These are phyloP conservation scores for Drymodes brunneopygia DNA, from an alignment of 2,113 vertebrate genomes.

Conservation along the genomic window DNA sequence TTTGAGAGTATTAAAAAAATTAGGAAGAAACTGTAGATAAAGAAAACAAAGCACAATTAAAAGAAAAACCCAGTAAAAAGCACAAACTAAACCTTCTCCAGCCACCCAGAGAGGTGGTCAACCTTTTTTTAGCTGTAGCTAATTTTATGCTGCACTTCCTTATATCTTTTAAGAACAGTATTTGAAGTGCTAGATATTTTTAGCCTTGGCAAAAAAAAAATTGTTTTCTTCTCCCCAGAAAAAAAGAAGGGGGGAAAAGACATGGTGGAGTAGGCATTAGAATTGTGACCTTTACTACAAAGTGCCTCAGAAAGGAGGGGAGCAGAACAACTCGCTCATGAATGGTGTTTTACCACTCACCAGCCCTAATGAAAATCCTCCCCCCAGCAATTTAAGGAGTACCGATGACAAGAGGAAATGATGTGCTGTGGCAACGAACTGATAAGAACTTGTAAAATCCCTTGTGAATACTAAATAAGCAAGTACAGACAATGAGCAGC, in stretches of 20 bases:
- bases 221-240: slow-evolving; percentile 1
- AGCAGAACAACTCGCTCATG: background rate
- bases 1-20: background rate
- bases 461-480: slow-evolving; percentile 62
- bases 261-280: background rate
- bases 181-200: slow-evolving; percentile 37
- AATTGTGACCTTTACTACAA: slow-evolving; percentile 39
- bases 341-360: slow-evolving; percentile 13
- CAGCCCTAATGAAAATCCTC: slow-evolving; percentile 4
- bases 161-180: background rate
- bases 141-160: slow-evolving; percentile 51
- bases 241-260: background rate
- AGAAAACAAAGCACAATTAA: background rate
- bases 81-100: background rate
- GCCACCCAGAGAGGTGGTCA: background rate
- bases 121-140: background rate
- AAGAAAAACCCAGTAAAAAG: background rate
- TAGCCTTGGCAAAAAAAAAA: background rate
- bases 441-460: slow-evolving; percentile 66
- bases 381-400: slow-evolving; percentile 16
- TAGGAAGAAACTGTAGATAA: background rate
- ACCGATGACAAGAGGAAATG: slow-evolving; percentile 64
- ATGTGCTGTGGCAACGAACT: slow-evolving; percentile 53
- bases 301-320: background rate
- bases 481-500: slow-evolving; percentile 65